phyloP scores from a whole-genome alignment of 2,113 vertebrate genomes.

The Oostethus manadensis region DNA sequence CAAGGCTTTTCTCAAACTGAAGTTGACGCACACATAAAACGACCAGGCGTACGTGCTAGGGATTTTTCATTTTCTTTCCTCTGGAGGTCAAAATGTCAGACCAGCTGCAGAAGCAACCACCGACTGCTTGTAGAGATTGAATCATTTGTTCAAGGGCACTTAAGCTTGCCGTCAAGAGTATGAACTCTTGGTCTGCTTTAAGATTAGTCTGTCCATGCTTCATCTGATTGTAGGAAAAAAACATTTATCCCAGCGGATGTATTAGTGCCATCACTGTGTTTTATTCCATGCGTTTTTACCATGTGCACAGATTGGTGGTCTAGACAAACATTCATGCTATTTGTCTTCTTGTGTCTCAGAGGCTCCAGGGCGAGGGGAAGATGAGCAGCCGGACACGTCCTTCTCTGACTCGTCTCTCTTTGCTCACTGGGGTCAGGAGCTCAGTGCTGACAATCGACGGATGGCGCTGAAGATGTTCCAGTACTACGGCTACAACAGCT shows the following conservation, averaged over 20 bases:
- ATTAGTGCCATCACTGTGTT: constrained; percentile 26
- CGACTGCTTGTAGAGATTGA: constrained; percentile 16
- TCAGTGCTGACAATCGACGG: constrained; percentile 81
- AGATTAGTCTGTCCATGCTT: constrained; percentile 7
- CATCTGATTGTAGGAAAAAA: constrained; percentile 25
- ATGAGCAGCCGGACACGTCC: constrained; percentile 71
- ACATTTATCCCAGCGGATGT: constrained; percentile 34
- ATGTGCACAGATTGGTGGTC: constrained; percentile 4
- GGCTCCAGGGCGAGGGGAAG: constrained; percentile 80
- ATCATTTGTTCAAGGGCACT: constrained; percentile 33
- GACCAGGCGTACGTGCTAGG: constrained; percentile 19
- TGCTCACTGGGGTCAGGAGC: constrained; percentile 92
- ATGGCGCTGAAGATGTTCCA: constrained; percentile 92
- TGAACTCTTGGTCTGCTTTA: constrained; percentile 9
- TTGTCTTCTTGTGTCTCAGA: constrained; percentile 70
- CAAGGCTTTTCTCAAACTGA: not conserved
- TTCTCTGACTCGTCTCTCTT: constrained; percentile 94
- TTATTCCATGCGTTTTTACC: constrained; percentile 32
- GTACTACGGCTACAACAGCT: constrained; percentile 96
- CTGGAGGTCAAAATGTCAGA: constrained; percentile 26
- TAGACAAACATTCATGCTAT: constrained; percentile 32
- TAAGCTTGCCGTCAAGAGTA: constrained; percentile 12
- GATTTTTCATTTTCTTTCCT: constrained; percentile 21
- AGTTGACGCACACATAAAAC: not conserved
- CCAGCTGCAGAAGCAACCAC: constrained; percentile 5